Evolutionary conservation across 2,113 vertebrate genomes (phyloP), one percentile per base, ranked within the genome.

Genomic region (Epinephelus lanceolatus): DNA sequence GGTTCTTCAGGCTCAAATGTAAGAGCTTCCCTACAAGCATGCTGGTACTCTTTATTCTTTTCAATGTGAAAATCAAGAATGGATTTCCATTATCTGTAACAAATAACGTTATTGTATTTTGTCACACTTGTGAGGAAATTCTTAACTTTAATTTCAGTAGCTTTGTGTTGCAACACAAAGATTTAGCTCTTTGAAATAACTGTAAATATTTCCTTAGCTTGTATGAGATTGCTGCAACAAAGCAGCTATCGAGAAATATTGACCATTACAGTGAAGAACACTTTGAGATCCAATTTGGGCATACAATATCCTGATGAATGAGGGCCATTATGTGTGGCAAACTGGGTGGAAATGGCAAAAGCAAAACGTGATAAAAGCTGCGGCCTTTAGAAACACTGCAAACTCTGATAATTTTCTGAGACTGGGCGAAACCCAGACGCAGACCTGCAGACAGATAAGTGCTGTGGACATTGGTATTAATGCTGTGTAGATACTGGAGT

Each of bases 381-480:
- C 56, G 57, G 72, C 30, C 57, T 75, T 40, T n/a, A 66, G 30
- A 81, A 70, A 13, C 25, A 52, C 33, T 51, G 30, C 3, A 76
- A 33, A 72, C 21, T 21, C 9, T 5, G 52, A 84, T 42, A 67
- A 79, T 60, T 82, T 73, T 56, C 67, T 17, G 23, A 60, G 63
- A 42, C 5, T 33, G 70, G 25, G 70, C 3, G 1, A 63, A 71
- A 61, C 10, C 6, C 55, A 69, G 51, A 42, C 37, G 9, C 53
- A 76, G 33, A 63, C 59, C 8, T 42, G 66, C 59, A 55, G 47
- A 49, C 23, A 11, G 42, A 61, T n/a, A 77, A 59, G 7, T 14
- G 15, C 27, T 2, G 4, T 7, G 60, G 75, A 62, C 11, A 49
- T 83, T 86, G 71, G 57, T 88, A 77, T 86, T 85, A 88, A 90